Conservation (phyloP, 2,113 vertebrate species). For the Oxygymnocypris stewartii region DNA sequence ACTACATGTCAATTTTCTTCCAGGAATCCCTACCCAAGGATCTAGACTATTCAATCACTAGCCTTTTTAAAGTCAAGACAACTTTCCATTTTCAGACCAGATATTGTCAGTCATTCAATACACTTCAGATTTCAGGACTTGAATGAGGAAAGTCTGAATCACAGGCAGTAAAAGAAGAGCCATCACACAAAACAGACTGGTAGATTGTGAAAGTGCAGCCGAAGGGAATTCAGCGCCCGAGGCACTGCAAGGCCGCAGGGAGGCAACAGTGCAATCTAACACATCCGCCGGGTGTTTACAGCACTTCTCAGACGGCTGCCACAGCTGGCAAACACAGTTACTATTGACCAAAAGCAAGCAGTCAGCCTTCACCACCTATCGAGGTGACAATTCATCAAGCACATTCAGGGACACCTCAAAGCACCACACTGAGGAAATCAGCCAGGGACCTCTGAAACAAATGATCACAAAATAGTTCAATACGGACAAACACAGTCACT, state of each 20-base stretch:
- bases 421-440: constrained; percentile 10
- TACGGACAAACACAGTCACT: neutral
- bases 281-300: constrained; percentile 3
- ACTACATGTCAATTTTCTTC: neutral
- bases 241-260: neutral
- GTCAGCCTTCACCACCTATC: constrained; percentile 41
- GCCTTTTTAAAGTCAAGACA: neutral
- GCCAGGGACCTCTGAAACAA: constrained; percentile 2
- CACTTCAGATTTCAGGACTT: neutral
- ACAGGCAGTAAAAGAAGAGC: neutral
- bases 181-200: neutral
- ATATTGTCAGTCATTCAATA: neutral
- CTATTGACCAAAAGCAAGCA: constrained; percentile 35
- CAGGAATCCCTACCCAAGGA: neutral
- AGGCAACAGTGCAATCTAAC: constrained; percentile 22
- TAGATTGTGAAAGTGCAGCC: constrained; percentile 19
- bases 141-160: neutral
- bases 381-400: constrained; percentile 47
- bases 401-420: constrained; percentile 17
- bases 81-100: neutral
- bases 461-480: constrained; percentile 15
- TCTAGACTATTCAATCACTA: neutral
- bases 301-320: constrained; percentile 2
- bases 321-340: constrained; percentile 25
- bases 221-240: constrained; percentile 21